phyloP scores from a whole-genome alignment of 1,140 invertebrate species.

The Panagrolaimus sp. region DNA sequence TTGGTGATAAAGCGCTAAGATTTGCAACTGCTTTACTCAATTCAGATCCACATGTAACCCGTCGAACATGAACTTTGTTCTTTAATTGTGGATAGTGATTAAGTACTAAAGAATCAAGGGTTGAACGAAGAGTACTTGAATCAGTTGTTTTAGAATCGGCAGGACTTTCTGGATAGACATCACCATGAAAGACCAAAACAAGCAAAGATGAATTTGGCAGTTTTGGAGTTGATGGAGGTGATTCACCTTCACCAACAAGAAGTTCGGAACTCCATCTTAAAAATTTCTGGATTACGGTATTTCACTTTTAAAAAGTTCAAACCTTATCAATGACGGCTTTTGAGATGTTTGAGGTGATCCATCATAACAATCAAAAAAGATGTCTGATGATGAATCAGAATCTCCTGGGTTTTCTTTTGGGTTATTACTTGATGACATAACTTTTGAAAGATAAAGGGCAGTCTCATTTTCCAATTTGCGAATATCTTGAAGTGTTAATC shows the following conservation, averaged over 20 bases:
- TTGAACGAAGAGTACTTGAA: slow-evolving; percentile 84
- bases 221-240: slow-evolving; percentile 44
- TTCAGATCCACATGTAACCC: slow-evolving; percentile 85
- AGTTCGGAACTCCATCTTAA: slow-evolving; percentile 53
- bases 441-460: slow-evolving; percentile 62
- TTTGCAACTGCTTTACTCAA: slow-evolving; percentile 27
- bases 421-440: slow-evolving; percentile 37
- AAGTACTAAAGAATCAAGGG: slow-evolving; percentile 86
- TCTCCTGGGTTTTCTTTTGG: slow-evolving; percentile 22
- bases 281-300: slow-evolving; percentile 7
- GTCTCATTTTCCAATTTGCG: slow-evolving; percentile 88
- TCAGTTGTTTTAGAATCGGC: slow-evolving; percentile 75
- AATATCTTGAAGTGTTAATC: slow-evolving; percentile 92
- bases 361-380: slow-evolving; percentile 56
- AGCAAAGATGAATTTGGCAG: slow-evolving; percentile 41
- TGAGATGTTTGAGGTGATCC: slow-evolving; percentile 29
- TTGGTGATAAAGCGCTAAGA: slow-evolving; percentile 32
- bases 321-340: slow-evolving; percentile 35
- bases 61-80: slow-evolving; percentile 79
- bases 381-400: slow-evolving; percentile 29
- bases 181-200: slow-evolving; percentile 57
- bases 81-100: slow-evolving; percentile 87
- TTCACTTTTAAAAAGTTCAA: background rate
- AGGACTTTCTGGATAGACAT: slow-evolving; percentile 62
- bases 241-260: slow-evolving; percentile 34